Conservation (phyloP, 2,113 vertebrate genomes). For the Symphodus melops region DNA sequence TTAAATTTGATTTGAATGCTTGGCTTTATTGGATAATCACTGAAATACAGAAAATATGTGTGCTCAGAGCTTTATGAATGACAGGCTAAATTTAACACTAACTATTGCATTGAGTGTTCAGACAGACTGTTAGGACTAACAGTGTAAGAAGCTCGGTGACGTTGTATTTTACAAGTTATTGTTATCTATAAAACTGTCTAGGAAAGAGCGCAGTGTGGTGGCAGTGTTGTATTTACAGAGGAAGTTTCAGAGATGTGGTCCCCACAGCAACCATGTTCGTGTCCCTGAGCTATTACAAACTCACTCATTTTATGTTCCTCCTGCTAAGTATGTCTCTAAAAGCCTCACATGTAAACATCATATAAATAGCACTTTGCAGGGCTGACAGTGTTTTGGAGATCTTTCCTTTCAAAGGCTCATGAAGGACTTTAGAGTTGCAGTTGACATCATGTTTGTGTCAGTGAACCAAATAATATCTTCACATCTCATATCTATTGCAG, state of each 20-base stretch:
- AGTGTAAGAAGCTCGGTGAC: background rate
- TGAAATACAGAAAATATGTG: too few relatives aligned
- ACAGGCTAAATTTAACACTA: background rate
- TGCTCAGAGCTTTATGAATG: background rate
- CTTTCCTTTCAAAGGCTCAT: conserved; percentile 20
- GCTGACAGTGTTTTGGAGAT: conserved; percentile 20
- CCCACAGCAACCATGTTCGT: conserved; percentile 42
- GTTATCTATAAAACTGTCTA: conserved; percentile 36
- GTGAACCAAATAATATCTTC: conserved; percentile 13
- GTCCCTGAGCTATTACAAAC: conserved; percentile 25
- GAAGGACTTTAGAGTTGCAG: conserved; percentile 27
- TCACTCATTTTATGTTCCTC: conserved; percentile 28
- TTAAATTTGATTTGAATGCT: background rate
- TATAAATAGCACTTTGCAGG: conserved; percentile 31
- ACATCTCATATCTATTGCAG: background rate
- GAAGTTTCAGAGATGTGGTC: conserved; percentile 40
- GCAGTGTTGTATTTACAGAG: conserved; percentile 53
- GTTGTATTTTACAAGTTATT: conserved; percentile 21
- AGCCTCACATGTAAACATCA: conserved; percentile 60
- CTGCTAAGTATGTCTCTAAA: conserved; percentile 53
- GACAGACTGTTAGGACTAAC: background rate
- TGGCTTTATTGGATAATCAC: background rate
- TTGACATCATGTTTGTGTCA: conserved; percentile 30
- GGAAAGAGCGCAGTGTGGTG: background rate
- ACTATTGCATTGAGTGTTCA: background rate